phyloP scores from a whole-genome alignment of 2,113 vertebrate species.

The Ophiodon elongatus region DNA sequence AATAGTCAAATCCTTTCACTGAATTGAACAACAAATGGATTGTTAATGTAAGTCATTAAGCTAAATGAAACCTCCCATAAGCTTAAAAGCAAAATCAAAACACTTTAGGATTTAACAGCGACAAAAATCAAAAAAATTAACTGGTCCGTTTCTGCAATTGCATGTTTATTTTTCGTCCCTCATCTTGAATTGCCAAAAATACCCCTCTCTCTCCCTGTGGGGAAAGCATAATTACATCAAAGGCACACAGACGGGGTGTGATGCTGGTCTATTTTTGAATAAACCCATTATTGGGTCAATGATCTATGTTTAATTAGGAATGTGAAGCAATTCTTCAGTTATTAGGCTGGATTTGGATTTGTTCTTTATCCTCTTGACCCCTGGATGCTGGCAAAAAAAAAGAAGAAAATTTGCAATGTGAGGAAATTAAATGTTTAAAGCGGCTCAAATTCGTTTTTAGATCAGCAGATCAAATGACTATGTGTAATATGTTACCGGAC shows the following conservation, averaged over 20 bases:
- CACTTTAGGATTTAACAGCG: neutral
- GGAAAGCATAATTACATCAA: conserved; percentile 74
- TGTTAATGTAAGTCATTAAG: conserved; percentile 33
- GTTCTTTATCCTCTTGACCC: conserved; percentile 12
- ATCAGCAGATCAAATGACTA: neutral
- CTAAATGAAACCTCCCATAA: conserved; percentile 6
- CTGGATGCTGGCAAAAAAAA: neutral
- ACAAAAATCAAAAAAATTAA: conserved; percentile 4
- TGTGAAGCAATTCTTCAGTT: conserved; percentile 40
- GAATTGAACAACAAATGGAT: conserved; percentile 38
- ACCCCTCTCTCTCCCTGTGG: conserved; percentile 42
- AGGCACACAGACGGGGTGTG: conserved; percentile 34
- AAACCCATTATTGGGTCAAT: conserved; percentile 51
- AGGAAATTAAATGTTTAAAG: neutral
- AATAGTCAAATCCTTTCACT: conserved; percentile 26
- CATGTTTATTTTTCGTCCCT: conserved; percentile 15
- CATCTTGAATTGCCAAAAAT: conserved; percentile 52
- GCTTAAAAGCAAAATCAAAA: neutral
- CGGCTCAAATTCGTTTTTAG: neutral
- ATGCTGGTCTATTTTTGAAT: conserved; percentile 61
- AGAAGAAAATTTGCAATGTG: neutral
- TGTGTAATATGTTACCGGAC: neutral
- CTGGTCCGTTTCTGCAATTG: conserved; percentile 35
- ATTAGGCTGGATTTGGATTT: conserved; percentile 26
- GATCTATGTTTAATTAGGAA: conserved; percentile 57